phyloP scores from a whole-genome alignment of 2,797 vertebrate genomes.

The Denticeps clupeoides region DNA sequence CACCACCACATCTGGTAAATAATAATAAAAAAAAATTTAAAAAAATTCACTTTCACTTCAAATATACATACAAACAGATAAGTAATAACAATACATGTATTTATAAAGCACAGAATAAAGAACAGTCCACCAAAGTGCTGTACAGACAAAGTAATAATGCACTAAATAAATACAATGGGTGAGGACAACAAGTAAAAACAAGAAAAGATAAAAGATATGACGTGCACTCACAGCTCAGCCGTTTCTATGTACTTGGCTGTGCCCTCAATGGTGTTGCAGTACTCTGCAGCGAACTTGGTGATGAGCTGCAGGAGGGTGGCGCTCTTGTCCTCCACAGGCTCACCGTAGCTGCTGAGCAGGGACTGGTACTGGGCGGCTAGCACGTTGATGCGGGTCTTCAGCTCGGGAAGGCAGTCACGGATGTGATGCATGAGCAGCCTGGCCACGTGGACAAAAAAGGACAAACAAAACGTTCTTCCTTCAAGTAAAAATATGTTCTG shows the following conservation, averaged over 20 bases:
- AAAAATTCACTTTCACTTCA: background rate
- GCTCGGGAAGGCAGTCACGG: constrained; percentile 89
- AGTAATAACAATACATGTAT: no score
- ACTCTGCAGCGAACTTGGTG: constrained; percentile 96
- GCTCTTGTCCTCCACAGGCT: constrained; percentile 93
- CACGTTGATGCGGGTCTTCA: constrained; percentile 96
- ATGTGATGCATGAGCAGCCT: constrained; percentile 98
- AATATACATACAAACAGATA: background rate
- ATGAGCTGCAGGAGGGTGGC: constrained; percentile 95
- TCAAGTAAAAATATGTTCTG: no score
- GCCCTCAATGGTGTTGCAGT: constrained; percentile 98
- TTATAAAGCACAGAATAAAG: no score
- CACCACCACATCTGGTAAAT: constrained; percentile 95
- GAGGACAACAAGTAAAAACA: background rate
- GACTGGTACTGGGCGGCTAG: constrained; percentile 95
- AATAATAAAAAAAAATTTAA: constrained; percentile 33
- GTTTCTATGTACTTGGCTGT: constrained; percentile 99
- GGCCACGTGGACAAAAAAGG: no score
- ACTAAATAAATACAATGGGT: no score
- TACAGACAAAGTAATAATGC: no score
- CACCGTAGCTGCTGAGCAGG: constrained; percentile 90
- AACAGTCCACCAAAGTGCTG: no score
- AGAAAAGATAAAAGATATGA: background rate
- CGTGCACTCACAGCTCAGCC: constrained; percentile 88
- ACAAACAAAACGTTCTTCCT: no score